Evolutionary conservation across 2,113 vertebrate species (phyloP).

Genomic region (human): GRCh38 chr7:15909001-15909500

Average conservation of each 20-base stretch:
- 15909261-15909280: background rate
- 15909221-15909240: background rate
- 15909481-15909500: conserved; percentile 14
- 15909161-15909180: background rate
- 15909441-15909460: conserved; percentile 20
- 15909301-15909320: background rate
- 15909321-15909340: background rate
- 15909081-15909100: background rate
- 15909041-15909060: background rate
- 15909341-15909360: background rate
- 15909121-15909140: too few species aligned
- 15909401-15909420: conserved; percentile 45
- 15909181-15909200: background rate
- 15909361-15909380: background rate
- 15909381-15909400: background rate
- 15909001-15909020: background rate
- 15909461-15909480: conserved; percentile 23
- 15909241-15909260: background rate
- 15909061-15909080: background rate
- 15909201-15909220: background rate
- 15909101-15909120: background rate
- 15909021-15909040: background rate
- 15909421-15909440: background rate
- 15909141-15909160: background rate
- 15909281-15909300: background rate